Evolutionary conservation across 2,797 vertebrate genomes (phyloP), one percentile per base, ranked within the genome.

Genomic region (Triplophysa yarkandensis): DNA sequence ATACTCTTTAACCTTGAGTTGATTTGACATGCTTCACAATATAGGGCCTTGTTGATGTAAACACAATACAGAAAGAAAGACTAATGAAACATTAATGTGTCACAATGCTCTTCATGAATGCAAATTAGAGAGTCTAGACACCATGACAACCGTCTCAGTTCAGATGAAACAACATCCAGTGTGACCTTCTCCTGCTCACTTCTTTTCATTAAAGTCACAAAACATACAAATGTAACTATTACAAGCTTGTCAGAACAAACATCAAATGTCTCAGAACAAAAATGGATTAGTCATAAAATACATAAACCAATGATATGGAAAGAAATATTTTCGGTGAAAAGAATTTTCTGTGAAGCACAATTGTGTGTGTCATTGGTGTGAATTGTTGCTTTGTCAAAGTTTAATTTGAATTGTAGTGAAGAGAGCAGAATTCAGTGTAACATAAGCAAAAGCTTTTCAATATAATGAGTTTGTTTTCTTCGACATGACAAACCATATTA

Each of bases 111-210:
- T 9, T 36, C 3, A 21, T 36, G 57, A 71, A 71, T 71, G 58
- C 61, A 32, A 60, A 71, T 71, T 4, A 21, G 23, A 61, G 28
- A 71, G 30, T n/a, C 58, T 55, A 60, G 44, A 23, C 19, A 13
- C 43, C 14, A 25, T 71, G 68, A 71, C 55, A 61, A 61, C 28
- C 23, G 28, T 32, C 13, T 48, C 3, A 30, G 16, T 60, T 32
- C 8, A 60, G 28, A 16, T 21, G 46, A 27, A 30, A 71, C 54
- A 71, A 34, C n/a, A 48, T 46, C 68, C 43, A 48, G 27, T 34
- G 19, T 46, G 55, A 71, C 68, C 55, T 71, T 71, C 55, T 71
- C 25, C n/a, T 57, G 11, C 6, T 36, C 39, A 44, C 17, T n/a
- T n/a, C 17, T 46, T 46, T 19, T 44, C 43, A 46, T 46, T 46